These are phyloP conservation scores for Vultur gryphus DNA, from an alignment of 2,797 vertebrate genomes.

Conservation along the genomic window DNA sequence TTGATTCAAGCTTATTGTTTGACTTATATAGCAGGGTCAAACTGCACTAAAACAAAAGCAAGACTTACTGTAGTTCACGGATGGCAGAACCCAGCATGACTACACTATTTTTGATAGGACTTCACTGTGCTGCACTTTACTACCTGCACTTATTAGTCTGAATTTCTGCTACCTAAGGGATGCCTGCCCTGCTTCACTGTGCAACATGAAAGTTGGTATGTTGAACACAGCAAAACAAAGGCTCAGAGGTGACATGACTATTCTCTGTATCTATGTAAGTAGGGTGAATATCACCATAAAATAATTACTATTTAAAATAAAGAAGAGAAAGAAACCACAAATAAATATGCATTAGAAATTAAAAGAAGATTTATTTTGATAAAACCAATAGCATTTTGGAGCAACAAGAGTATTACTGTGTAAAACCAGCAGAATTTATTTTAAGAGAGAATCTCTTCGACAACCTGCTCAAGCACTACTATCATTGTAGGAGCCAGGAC, in stretches of 20 bases:
- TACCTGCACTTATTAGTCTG: background rate
- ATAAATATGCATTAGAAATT: background rate
- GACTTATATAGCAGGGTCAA: background rate
- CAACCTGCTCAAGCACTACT: background rate
- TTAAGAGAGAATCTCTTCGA: background rate
- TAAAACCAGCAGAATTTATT: background rate
- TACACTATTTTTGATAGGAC: background rate
- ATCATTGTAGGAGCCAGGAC: background rate
- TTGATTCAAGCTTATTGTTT: background rate
- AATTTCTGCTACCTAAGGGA: background rate
- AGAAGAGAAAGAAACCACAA: background rate
- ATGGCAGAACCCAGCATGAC: background rate
- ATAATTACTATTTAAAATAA: background rate
- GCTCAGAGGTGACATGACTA: background rate
- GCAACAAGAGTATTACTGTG: background rate
- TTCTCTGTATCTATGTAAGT: background rate
- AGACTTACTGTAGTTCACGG: background rate
- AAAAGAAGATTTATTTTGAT: background rate
- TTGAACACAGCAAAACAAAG: background rate
- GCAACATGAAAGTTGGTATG: fast-evolving
- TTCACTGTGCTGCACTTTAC: background rate
- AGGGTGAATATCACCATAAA: background rate
- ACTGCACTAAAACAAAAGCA: background rate
- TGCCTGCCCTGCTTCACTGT: background rate
- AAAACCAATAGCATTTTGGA: background rate